These are phyloP conservation scores for Stomatorhinus walkeri DNA, from an alignment of 2,797 vertebrate genomes.

Conservation along the genomic window DNA sequence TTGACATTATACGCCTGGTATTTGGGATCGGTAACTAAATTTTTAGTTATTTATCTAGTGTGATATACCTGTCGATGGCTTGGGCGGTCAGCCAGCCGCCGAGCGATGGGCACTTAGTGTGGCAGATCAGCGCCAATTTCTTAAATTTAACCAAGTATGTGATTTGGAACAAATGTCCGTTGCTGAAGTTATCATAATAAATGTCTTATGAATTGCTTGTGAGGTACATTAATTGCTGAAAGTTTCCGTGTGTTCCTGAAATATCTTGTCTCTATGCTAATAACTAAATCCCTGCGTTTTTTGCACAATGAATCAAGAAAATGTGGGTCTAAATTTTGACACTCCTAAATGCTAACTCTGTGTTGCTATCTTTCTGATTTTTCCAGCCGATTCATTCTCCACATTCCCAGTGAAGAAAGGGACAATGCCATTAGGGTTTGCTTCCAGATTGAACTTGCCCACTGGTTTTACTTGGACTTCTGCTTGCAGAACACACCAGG, in stretches of 20 bases:
- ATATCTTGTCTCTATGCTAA: neutral
- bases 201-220: neutral
- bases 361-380: neutral
- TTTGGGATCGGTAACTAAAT: neutral
- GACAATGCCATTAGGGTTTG: conserved; percentile 97
- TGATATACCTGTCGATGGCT: neutral
- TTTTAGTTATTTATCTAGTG: neutral
- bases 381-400: conserved; percentile 94
- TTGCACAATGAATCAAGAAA: neutral
- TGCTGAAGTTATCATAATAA: neutral
- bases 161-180: neutral
- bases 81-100: neutral
- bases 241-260: neutral
- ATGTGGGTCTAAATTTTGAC: neutral
- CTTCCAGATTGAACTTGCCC: conserved; percentile 98
- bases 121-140: neutral
- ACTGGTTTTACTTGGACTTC: conserved; percentile 99
- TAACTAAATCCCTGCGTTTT: neutral
- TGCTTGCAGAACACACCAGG: conserved; percentile 91
- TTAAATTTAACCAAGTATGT: neutral
- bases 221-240: neutral
- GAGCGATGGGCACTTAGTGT: neutral
- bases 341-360: neutral
- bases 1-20: neutral
- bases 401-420: conserved; percentile 96